phyloP scores from a whole-genome alignment of 2,888 invertebrate species.

The Chalcosyrphus nemorum region DNA sequence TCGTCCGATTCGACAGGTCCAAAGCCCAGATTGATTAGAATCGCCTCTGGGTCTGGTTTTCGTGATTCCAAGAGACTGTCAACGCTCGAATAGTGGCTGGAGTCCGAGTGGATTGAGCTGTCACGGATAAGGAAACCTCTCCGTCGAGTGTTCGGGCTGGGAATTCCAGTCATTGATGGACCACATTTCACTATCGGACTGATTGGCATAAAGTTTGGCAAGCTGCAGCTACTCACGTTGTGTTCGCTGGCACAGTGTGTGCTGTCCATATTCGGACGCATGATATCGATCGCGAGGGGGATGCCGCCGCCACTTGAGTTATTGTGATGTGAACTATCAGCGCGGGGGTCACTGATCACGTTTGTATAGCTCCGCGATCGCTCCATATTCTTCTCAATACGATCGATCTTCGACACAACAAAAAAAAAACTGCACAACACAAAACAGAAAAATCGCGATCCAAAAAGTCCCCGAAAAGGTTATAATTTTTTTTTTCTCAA shows the following conservation, averaged over 20 bases:
- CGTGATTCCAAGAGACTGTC: conserved; percentile 92
- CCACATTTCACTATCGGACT: conserved; percentile 64
- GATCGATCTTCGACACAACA: neutral
- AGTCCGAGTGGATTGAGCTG: conserved; percentile 81
- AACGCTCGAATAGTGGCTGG: conserved; percentile 89
- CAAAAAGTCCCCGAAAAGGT: conserved; percentile 26
- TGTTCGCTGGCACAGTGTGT: conserved; percentile 60
- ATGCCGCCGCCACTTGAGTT: conserved; percentile 40
- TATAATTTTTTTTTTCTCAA: neutral
- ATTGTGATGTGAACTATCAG: conserved; percentile 31
- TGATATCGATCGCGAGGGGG: conserved; percentile 58
- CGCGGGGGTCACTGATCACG: conserved; percentile 65
- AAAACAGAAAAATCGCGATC: neutral
- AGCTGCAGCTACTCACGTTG: conserved; percentile 61
- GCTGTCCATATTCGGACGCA: conserved; percentile 58
- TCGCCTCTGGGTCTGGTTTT: conserved; percentile 94
- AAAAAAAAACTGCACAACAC: too few species aligned
- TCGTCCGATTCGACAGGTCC: conserved; percentile 88
- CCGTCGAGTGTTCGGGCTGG: conserved; percentile 70
- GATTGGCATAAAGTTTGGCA: conserved; percentile 71
- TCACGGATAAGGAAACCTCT: conserved; percentile 77
- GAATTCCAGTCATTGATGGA: conserved; percentile 8
- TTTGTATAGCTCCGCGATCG: conserved; percentile 64
- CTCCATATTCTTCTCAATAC: conserved; percentile 50
- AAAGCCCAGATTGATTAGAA: conserved; percentile 91